Conservation (phyloP, 2,888 invertebrate genomes). For the Dasysyrphus tricinctus region DNA sequence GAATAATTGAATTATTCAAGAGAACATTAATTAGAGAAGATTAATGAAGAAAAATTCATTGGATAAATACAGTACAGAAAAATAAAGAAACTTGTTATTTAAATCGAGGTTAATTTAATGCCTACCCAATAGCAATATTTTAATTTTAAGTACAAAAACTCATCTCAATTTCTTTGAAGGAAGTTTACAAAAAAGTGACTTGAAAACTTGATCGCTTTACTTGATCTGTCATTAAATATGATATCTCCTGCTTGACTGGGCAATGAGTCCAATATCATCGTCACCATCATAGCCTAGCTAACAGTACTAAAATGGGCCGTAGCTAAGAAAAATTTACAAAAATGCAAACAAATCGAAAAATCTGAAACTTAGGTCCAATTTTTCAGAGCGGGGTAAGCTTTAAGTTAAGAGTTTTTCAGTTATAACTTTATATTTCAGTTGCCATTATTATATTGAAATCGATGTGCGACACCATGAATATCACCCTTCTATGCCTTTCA, state of each 20-base stretch:
- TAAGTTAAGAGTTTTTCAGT: too few species aligned
- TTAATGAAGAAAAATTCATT: conserved; percentile 4
- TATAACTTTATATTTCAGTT: too few species aligned
- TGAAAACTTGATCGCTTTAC: conserved; percentile 50
- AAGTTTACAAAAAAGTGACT: not conserved
- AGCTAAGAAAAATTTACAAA: not conserved
- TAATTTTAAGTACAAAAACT: not conserved
- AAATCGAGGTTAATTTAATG: conserved; percentile 21
- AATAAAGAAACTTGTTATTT: conserved; percentile 36
- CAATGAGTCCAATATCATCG: conserved; percentile 60
- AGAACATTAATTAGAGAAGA: conserved; percentile 31
- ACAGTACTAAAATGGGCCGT: not conserved
- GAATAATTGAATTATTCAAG: conserved; percentile 28
- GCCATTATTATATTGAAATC: too few species aligned
- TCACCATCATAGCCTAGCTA: not conserved
- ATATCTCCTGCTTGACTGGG: conserved; percentile 40
- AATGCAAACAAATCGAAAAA: too few species aligned
- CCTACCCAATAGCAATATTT: not conserved
- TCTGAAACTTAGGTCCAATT: too few species aligned
- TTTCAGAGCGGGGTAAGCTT: too few species aligned
- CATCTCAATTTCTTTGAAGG: conserved; percentile 7
- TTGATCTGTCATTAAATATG: conserved; percentile 59
- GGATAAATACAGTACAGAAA: conserved; percentile 1
- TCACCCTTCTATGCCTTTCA: too few species aligned
- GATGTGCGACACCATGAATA: too few species aligned